Conservation (phyloP, 2,888 invertebrate genomes). For the Parthenolecanium corni region DNA sequence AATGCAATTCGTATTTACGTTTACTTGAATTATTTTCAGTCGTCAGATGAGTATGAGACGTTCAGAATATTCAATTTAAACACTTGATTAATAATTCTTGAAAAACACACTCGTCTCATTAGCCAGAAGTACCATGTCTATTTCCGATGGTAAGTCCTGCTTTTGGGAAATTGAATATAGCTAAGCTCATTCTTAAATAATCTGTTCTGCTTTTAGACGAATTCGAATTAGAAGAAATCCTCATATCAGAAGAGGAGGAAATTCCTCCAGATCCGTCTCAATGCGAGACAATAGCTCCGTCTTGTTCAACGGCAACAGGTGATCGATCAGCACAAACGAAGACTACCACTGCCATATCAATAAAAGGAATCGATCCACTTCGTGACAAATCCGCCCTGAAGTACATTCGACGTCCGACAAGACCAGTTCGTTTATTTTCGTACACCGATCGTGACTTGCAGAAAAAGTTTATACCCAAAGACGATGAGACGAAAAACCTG, state of each 20-base stretch:
- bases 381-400: not conserved
- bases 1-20: too few relatives aligned
- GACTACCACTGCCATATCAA: not conserved
- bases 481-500: slow-evolving; percentile 2
- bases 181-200: too few relatives aligned
- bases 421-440: slow-evolving; percentile 15
- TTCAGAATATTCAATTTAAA: too few relatives aligned
- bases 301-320: too few relatives aligned
- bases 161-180: too few relatives aligned
- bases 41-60: too few relatives aligned
- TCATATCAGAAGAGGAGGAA: not conserved
- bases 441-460: slow-evolving; percentile 15
- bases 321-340: not conserved
- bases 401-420: not conserved
- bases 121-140: too few relatives aligned
- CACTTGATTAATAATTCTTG: too few relatives aligned
- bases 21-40: too few relatives aligned
- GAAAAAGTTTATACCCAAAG: not conserved
- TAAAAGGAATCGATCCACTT: not conserved
- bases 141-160: too few relatives aligned
- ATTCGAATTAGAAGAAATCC: slow-evolving; percentile 13
- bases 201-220: not conserved
- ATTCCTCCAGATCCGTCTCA: not conserved
- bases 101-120: too few relatives aligned
- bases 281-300: not conserved